Conservation (phyloP, 2,888 invertebrate species). For the Ectemnius lituratus region DNA sequence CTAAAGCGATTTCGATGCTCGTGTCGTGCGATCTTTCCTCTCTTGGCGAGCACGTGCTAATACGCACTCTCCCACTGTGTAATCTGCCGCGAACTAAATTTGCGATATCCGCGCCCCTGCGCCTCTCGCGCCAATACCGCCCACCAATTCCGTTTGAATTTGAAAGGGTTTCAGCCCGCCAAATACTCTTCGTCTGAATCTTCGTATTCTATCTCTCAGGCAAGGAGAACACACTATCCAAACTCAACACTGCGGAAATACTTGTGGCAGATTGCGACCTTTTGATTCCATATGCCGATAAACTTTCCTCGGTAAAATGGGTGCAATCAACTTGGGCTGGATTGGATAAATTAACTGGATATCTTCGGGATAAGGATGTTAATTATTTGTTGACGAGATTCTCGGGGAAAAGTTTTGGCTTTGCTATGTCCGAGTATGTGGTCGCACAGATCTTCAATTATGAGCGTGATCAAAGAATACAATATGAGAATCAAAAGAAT, state of each 20-base stretch:
- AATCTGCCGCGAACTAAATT: conserved; percentile 28
- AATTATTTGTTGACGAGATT: conserved; percentile 75
- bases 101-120: conserved; percentile 23
- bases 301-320: conserved; percentile 77
- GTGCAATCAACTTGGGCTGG: conserved; percentile 79
- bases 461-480: conserved; percentile 76
- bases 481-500: conserved; percentile 73
- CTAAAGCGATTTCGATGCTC: conserved; percentile 8
- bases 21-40: neutral
- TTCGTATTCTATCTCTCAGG: conserved; percentile 45
- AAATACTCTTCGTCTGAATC: too few relatives aligned
- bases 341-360: conserved; percentile 70
- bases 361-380: conserved; percentile 61
- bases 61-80: conserved; percentile 35
- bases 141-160: conserved; percentile 19
- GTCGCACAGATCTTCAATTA: conserved; percentile 78
- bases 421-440: conserved; percentile 79
- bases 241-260: conserved; percentile 73
- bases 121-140: conserved; percentile 41
- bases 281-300: conserved; percentile 72
- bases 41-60: conserved; percentile 50
- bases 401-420: conserved; percentile 77
- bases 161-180: neutral
- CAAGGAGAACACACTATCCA: conserved; percentile 43
- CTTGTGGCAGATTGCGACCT: conserved; percentile 77